Conservation (phyloP, 2,113 vertebrate genomes). For the Petrocephalus zakoni region DNA sequence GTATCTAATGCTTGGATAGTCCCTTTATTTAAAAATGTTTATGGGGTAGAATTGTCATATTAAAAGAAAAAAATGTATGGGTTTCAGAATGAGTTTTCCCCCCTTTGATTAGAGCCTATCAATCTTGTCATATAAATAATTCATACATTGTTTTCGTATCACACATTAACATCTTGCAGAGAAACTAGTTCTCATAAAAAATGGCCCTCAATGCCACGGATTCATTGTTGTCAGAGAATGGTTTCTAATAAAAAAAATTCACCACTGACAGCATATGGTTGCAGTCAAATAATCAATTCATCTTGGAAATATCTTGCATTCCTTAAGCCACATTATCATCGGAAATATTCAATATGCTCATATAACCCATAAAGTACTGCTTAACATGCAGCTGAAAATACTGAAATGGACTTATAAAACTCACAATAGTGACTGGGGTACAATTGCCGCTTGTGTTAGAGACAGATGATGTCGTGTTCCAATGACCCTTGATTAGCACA, state of each 20-base stretch:
- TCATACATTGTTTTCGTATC: constrained; percentile 35
- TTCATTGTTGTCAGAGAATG: constrained; percentile 10
- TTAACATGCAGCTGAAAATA: constrained; percentile 5
- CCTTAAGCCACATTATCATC: constrained; percentile 29
- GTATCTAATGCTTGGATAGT: not conserved
- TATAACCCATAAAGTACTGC: constrained; percentile 27
- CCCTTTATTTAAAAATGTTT: not conserved
- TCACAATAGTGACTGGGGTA: not conserved
- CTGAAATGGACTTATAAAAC: not conserved
- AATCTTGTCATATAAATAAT: constrained; percentile 43
- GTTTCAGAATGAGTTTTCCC: not conserved
- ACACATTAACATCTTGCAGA: constrained; percentile 8
- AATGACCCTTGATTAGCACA: not conserved
- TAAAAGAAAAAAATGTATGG: not conserved
- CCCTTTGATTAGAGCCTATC: constrained; percentile 42
- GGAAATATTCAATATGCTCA: constrained; percentile 17
- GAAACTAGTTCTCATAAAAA: constrained; percentile 25
- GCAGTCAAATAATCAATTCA: not conserved
- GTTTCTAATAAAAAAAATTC: not conserved
- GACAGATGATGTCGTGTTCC: not conserved
- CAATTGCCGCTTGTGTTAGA: not conserved
- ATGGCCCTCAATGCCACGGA: constrained; percentile 1
- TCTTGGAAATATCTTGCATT: constrained; percentile 3
- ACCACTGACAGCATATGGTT: not conserved
- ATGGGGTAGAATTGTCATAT: not conserved